Evolutionary conservation across 1,140 invertebrate species (phyloP).

Genomic region (Drosophila kepulauana): DNA sequence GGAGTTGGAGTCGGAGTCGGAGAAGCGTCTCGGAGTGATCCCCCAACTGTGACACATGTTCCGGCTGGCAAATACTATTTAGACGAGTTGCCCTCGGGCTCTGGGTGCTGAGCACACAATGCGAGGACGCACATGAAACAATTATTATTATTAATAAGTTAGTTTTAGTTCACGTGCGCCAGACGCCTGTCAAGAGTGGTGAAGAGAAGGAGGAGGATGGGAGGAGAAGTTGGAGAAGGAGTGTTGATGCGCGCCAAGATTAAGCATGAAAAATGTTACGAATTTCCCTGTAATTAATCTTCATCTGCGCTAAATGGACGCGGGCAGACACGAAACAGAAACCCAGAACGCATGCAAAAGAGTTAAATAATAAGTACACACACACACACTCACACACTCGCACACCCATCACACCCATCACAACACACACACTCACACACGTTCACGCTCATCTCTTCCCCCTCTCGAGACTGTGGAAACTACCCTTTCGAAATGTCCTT

Average conservation of each 20-base stretch:
- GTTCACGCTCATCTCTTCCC: constrained; percentile 7
- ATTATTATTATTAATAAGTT: constrained; percentile 83
- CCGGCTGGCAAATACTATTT: constrained; percentile 39
- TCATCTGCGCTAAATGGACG: constrained; percentile 63
- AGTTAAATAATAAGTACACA: constrained; percentile 81
- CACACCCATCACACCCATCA: constrained; percentile 2
- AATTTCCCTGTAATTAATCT: constrained; percentile 79
- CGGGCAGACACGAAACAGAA: constrained; percentile 31
- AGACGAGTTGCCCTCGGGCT: neutral
- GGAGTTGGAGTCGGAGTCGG: no score
- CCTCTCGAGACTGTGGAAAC: constrained; percentile 2
- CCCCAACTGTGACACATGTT: constrained; percentile 53
- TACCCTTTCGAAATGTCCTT: constrained; percentile 52
- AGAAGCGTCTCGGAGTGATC: constrained; percentile 27
- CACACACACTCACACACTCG: constrained; percentile 27
- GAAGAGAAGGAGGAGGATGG: neutral
- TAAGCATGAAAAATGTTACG: constrained; percentile 80
- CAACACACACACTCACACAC: constrained; percentile 27
- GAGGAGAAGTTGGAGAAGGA: no score
- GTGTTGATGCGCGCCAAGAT: constrained; percentile 69
- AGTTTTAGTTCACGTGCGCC: constrained; percentile 68
- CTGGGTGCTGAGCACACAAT: neutral
- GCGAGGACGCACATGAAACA: constrained; percentile 67
- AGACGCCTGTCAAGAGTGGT: constrained; percentile 8
- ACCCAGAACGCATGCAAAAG: constrained; percentile 68